phyloP scores from a whole-genome alignment of 2,113 vertebrate genomes.

The Lagenorhynchus albirostris region DNA sequence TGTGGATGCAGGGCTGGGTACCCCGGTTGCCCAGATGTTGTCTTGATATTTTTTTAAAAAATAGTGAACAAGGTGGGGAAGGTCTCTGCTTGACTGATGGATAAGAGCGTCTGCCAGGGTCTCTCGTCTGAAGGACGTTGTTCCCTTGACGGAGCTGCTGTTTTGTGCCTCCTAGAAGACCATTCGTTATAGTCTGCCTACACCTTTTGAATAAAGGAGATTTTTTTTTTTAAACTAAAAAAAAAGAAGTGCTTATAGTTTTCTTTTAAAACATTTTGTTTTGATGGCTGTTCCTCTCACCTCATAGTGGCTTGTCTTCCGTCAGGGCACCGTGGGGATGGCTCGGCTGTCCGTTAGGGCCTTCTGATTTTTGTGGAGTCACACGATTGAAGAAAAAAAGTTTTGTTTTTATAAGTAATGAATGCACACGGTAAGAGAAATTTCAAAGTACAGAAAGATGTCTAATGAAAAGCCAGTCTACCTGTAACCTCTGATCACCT shows the following conservation, averaged over 20 bases:
- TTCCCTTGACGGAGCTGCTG: background rate
- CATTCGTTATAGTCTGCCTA: accelerated
- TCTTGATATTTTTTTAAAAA: too few species aligned
- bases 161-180: background rate
- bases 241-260: background rate
- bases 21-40: background rate
- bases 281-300: background rate
- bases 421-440: background rate
- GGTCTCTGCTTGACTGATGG: background rate
- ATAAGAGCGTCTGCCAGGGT: background rate
- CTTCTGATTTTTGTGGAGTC: background rate
- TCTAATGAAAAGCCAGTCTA: background rate
- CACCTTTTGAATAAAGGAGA: background rate
- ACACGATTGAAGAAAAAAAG: background rate
- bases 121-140: background rate
- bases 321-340: background rate
- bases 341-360: background rate
- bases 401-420: background rate
- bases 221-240: background rate
- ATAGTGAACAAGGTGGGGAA: background rate
- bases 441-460: background rate
- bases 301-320: background rate
- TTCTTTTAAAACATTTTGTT: background rate
- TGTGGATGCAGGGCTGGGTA: background rate
- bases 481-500: background rate